A percentile compares a stretch with the other conserved stretches of the same genome.
phyloP scores from a whole-genome alignment of 53 echinoderm and acorn worm genomes.

The Antedon mediterranea region DNA sequence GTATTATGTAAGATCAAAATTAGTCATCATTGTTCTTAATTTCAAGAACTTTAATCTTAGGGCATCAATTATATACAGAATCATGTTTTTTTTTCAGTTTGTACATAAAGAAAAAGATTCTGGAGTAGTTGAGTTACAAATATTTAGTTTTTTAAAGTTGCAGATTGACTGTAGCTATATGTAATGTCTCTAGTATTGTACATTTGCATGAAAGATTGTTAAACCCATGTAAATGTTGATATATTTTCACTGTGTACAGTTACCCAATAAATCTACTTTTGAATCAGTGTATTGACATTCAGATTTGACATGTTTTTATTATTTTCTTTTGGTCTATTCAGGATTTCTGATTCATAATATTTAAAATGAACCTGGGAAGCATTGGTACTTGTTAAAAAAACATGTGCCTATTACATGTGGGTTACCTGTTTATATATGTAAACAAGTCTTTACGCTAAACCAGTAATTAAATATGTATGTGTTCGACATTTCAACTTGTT shows the following conservation, averaged over 20 bases:
- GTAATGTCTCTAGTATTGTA: neutral
- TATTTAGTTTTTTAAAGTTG: neutral
- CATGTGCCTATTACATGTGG: too few species aligned
- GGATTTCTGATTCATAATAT: too few species aligned
- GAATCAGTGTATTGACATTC: neutral
- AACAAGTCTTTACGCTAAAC: too few species aligned
- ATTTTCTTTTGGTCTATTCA: too few species aligned
- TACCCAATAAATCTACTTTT: slow-evolving; percentile 1
- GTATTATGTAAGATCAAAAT: neutral
- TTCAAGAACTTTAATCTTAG: neutral
- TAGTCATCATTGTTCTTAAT: neutral
- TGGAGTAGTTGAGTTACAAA: neutral
- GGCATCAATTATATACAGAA: neutral
- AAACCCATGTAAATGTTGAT: neutral
- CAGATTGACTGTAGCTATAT: neutral
- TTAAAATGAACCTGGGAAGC: too few species aligned
- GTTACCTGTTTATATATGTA: too few species aligned
- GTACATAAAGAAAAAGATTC: neutral
- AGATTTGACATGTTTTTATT: too few species aligned
- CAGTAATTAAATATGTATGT: too few species aligned
- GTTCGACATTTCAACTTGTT: too few species aligned
- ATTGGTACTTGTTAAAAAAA: too few species aligned
- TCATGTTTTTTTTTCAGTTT: neutral
- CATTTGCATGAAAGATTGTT: neutral
- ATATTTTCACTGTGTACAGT: neutral